Conservation (phyloP, 2,797 vertebrate genomes). For the Mus minutoides region DNA sequence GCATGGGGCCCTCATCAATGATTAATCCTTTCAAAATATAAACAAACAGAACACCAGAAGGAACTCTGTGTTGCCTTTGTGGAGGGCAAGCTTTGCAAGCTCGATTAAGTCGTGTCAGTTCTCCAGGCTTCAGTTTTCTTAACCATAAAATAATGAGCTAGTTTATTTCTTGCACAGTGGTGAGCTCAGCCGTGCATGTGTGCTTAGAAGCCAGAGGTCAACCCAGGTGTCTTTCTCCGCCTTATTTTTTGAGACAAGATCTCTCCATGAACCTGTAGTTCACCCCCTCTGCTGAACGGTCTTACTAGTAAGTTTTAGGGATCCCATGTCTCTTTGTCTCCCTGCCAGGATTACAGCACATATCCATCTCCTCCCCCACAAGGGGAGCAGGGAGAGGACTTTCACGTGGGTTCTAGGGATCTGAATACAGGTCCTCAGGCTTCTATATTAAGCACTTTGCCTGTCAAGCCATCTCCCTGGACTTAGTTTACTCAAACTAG, state of each 20-base stretch:
- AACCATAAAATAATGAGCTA: background rate
- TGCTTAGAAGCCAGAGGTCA: background rate
- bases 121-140: constrained; percentile 5
- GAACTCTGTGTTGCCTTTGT: background rate
- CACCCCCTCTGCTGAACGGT: too few relatives aligned
- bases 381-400: background rate
- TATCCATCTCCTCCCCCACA: too few relatives aligned
- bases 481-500: background rate
- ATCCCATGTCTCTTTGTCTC: background rate
- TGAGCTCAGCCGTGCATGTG: background rate
- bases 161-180: constrained; percentile 4
- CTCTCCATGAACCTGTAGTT: background rate
- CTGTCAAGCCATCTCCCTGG: background rate
- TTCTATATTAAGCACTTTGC: background rate
- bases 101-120: background rate
- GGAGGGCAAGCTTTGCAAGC: background rate
- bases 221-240: background rate
- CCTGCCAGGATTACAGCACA: background rate
- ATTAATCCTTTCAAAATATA: constrained; percentile 15
- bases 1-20: background rate
- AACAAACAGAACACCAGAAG: background rate
- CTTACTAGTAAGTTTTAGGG: background rate
- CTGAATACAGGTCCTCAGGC: background rate
- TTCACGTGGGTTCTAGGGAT: background rate
- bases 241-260: background rate